Percentiles rank a stretch among this genome's conserved stretches.
Conservation (phyloP, 2,797 vertebrate species). For the Coendou prehensilis region DNA sequence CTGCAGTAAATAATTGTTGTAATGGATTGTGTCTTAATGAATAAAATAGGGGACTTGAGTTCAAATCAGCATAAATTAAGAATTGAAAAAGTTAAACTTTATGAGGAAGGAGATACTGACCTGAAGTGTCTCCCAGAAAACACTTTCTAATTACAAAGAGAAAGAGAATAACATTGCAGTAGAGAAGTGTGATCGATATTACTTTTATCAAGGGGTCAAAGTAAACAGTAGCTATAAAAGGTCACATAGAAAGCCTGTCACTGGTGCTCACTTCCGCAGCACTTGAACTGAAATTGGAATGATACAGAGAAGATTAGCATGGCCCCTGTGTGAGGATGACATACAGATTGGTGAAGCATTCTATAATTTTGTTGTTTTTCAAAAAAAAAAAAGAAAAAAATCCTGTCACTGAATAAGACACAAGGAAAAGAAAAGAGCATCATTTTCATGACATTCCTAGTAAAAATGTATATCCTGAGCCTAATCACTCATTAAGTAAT, state of each 20-base stretch:
- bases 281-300: neutral
- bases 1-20: neutral
- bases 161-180: neutral
- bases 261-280: neutral
- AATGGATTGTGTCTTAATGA: neutral
- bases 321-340: neutral
- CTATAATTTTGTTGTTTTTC: neutral
- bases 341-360: neutral
- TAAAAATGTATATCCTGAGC: neutral
- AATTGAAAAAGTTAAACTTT: neutral
- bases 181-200: neutral
- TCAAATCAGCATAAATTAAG: neutral
- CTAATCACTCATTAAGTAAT: neutral
- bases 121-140: neutral
- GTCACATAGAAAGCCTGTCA: neutral
- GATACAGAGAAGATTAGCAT: neutral
- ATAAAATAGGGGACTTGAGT: neutral
- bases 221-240: neutral
- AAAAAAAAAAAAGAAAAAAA: neutral
- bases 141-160: neutral
- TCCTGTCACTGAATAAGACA: neutral
- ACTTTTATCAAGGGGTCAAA: neutral
- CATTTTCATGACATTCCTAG: neutral
- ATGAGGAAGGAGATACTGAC: neutral
- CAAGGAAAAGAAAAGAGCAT: neutral